Conservation (phyloP, 2,113 vertebrate species). For the Coracopsis vasa region DNA sequence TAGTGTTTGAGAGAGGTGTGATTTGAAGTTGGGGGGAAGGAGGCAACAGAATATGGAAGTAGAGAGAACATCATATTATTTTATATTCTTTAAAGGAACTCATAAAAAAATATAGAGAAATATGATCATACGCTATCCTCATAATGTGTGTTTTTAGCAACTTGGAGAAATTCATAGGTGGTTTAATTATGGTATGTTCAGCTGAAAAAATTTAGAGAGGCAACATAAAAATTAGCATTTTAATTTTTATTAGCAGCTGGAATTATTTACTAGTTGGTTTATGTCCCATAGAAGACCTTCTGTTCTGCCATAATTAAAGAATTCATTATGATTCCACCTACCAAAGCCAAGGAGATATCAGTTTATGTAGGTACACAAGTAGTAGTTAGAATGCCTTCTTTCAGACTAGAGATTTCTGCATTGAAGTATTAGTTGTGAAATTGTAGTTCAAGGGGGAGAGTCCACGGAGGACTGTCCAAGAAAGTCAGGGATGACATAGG, state of each 20-base stretch:
- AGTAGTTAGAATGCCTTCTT: background rate
- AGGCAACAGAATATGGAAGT: background rate
- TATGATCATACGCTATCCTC: background rate
- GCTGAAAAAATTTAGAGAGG: background rate
- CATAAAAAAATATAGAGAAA: background rate
- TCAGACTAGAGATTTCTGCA: background rate
- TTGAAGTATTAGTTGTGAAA: background rate
- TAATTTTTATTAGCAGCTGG: background rate
- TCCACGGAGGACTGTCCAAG: background rate
- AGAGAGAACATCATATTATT: background rate
- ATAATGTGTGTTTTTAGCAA: fast-evolving
- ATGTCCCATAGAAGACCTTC: background rate
- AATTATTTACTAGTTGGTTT: background rate
- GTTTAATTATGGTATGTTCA: background rate
- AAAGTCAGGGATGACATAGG: background rate
- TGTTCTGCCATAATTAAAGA: background rate
- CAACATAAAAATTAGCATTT: background rate
- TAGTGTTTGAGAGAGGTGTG: background rate
- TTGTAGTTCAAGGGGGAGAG: background rate
- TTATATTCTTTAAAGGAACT: background rate
- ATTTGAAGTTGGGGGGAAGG: background rate
- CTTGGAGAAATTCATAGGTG: background rate
- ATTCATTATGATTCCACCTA: background rate
- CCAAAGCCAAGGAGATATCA: background rate
- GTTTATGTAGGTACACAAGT: background rate